Evolutionary conservation across 1,140 invertebrate species (phyloP).

Genomic region (Eurosta solidaginis): DNA sequence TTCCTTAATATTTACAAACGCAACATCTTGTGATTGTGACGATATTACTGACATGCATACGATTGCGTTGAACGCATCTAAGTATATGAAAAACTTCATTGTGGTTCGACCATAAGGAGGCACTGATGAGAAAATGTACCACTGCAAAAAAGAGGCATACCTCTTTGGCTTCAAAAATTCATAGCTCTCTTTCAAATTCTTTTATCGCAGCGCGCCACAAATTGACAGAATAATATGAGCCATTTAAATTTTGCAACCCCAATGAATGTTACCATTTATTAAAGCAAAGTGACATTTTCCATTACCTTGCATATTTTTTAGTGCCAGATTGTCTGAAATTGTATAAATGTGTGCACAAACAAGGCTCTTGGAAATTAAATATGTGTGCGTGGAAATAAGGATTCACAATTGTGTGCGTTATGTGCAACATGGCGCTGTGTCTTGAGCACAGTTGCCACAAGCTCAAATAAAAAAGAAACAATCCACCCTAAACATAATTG

Average conservation of each 20-base stretch:
- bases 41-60: no score
- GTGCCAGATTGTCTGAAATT: not conserved
- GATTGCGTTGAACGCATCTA: no score
- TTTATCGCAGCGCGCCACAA: not conserved
- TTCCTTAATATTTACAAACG: no score
- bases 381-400: not conserved
- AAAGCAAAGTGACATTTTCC: slow-evolving; percentile 3
- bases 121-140: no score
- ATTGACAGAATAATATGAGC: not conserved
- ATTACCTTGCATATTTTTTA: not conserved
- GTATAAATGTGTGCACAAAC: not conserved
- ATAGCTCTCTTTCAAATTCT: not conserved
- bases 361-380: not conserved
- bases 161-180: not conserved
- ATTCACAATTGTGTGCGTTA: not conserved
- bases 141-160: no score
- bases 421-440: not conserved
- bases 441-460: not conserved
- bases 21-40: no score
- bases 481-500: no score
- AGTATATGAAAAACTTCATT: no score
- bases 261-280: not conserved
- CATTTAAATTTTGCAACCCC: not conserved
- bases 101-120: no score
- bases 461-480: not conserved